Evolutionary conservation across 2,797 vertebrate species (phyloP), one percentile per base, ranked within the genome.

Genomic region (Avahi laniger): DNA sequence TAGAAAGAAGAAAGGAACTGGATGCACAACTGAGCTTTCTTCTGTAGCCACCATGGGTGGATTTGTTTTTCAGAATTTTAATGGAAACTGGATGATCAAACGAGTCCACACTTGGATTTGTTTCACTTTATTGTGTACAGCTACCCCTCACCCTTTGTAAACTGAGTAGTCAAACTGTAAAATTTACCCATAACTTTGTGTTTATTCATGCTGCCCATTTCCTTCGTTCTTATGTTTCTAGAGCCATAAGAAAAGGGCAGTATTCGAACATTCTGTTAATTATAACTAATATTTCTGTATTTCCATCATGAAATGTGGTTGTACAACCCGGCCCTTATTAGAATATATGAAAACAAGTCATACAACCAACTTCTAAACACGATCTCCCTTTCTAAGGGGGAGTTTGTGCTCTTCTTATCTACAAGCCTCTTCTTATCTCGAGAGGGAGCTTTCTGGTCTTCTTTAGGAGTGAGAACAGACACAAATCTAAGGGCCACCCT

Each of bases 371-470:
- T 91, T 86, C 57, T 83, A 61, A 59, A 33, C n/a, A 38, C 1
- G 20, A 38, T 80, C 5, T 75, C 35, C 86, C 38, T 46, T 43
- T 46, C 54, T 80, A 41, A 10, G 11, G 4, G 10, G 11, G 18
- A 69, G 33, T 90, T 85, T 76, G 43, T 54, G 46, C 18, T 92
- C 43, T 69, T 89, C 38, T 96, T 70, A 79, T 82, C 84, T 88
- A 8, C 15, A 83, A 15, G 7, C 2, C 10, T 50, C 30, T 65
- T 76, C 76, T 97, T 86, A 88, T 89, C 78, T 97, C 33, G 65
- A 69, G 30, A 90, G 43, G 11, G 41, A 95, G 78, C 24, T 89
- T 81, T 89, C 41, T 38, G 69, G 72, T 85, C 59, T 89, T 84
- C 65, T 54, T 28, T 76, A 69, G 43, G 63, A 80, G 73, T 91